Conservation (phyloP, 2,888 invertebrate species). For the Pseudeuparius sepicola region DNA sequence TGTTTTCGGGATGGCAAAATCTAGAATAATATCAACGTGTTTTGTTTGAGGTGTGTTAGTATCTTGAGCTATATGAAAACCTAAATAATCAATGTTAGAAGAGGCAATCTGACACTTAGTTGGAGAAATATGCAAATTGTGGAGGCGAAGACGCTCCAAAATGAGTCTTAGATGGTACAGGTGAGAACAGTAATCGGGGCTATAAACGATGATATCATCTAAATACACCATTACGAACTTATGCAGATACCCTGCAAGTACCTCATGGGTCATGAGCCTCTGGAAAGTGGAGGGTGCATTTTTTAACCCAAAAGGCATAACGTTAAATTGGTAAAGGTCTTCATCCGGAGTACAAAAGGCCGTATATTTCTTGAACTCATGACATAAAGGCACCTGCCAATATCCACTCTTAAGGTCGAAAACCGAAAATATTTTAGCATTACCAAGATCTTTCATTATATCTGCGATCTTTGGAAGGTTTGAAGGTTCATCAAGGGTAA, state of each 20-base stretch:
- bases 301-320: slow-evolving; percentile 17
- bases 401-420: slow-evolving; percentile 18
- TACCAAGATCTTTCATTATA: slow-evolving; percentile 13
- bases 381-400: slow-evolving; percentile 16
- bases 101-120: slow-evolving; percentile 6
- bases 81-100: slow-evolving; percentile 7
- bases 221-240: slow-evolving; percentile 24
- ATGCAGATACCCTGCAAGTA: slow-evolving; percentile 12
- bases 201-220: slow-evolving; percentile 26
- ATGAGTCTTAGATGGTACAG: not conserved
- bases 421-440: slow-evolving; percentile 10
- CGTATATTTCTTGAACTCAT: slow-evolving; percentile 10
- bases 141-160: not conserved
- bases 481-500: slow-evolving; percentile 10
- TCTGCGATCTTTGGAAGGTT: slow-evolving; percentile 14
- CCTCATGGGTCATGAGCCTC: slow-evolving; percentile 12
- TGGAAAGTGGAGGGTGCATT: slow-evolving; percentile 17
- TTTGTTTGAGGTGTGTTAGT: slow-evolving; percentile 5
- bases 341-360: slow-evolving; percentile 16
- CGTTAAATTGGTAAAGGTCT: slow-evolving; percentile 13
- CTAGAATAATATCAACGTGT: slow-evolving; percentile 1
- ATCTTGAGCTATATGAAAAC: slow-evolving; percentile 4
- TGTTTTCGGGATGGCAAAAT: not conserved
- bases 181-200: not conserved
- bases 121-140: slow-evolving; percentile 5